A percentile compares a stretch with the other conserved stretches of the same genome.
These are phyloP conservation scores for Babylonia areolata DNA, from an alignment of 1,140 invertebrate genomes.

Conservation along the genomic window DNA sequence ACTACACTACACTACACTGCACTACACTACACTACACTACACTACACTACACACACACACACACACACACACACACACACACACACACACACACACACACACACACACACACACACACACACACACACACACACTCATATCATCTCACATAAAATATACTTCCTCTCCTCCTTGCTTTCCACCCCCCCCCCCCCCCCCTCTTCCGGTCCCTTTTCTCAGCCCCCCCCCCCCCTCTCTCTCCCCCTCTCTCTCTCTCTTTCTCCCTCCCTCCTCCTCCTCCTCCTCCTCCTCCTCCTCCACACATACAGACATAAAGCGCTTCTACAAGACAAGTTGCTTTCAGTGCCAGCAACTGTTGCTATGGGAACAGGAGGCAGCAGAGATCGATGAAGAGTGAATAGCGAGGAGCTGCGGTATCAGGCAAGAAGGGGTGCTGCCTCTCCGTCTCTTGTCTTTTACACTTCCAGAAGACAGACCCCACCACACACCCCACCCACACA, in stretches of 20 bases:
- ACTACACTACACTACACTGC: too few species aligned
- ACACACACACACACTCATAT: too few species aligned
- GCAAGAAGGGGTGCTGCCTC: neutral
- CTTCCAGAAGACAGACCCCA: too few species aligned
- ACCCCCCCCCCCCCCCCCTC: neutral
- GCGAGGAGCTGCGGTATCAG: neutral
- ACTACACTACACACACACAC: too few species aligned
- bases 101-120: too few species aligned
- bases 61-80: too few species aligned
- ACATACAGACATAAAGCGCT: neutral
- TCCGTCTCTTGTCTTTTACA: too few species aligned
- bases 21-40: too few species aligned
- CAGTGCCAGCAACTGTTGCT: neutral
- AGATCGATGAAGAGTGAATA: constrained; percentile 24
- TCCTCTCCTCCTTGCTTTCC: too few species aligned
- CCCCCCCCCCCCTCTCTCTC: neutral
- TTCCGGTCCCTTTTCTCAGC: neutral
- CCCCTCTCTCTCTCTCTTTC: neutral
- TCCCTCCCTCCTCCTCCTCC: neutral
- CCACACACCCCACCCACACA: too few species aligned
- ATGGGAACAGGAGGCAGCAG: neutral
- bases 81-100: too few species aligned
- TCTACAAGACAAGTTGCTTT: constrained; percentile 19
- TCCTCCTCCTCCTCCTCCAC: neutral
- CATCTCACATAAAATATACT: too few species aligned